A percentile compares a stretch with the other conserved stretches of the same genome.
Conservation (phyloP, 2,888 invertebrate genomes). For the Rhagonycha lutea region DNA sequence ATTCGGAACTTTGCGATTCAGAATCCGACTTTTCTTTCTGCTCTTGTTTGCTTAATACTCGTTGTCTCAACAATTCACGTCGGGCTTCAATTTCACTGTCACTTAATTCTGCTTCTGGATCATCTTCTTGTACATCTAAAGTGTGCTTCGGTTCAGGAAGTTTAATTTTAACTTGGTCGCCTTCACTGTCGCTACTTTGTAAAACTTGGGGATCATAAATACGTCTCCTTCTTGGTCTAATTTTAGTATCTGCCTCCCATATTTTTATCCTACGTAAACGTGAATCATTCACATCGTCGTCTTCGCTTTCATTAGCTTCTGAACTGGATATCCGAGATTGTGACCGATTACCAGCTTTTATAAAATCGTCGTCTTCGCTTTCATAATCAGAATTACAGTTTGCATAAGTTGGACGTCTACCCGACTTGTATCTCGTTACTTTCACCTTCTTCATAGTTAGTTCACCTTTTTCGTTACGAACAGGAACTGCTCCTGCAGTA, state of each 20-base stretch:
- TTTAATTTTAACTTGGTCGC: conserved; percentile 54
- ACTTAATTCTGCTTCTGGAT: conserved; percentile 81
- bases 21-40: conserved; percentile 72
- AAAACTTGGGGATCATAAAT: conserved; percentile 72
- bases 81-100: conserved; percentile 84
- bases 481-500: conserved; percentile 96
- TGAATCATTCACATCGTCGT: conserved; percentile 80
- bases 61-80: conserved; percentile 69
- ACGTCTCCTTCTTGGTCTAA: conserved; percentile 63
- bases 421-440: conserved; percentile 96
- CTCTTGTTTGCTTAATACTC: conserved; percentile 71
- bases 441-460: conserved; percentile 99
- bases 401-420: conserved; percentile 96
- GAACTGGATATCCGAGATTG: conserved; percentile 67
- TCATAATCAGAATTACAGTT: conserved; percentile 86
- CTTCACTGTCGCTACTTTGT: conserved; percentile 64
- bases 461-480: conserved; percentile 97
- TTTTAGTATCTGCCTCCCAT: conserved; percentile 57
- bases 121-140: conserved; percentile 51
- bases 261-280: conserved; percentile 73
- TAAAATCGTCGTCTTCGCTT: too few relatives aligned
- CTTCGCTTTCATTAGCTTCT: conserved; percentile 46
- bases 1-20: conserved; percentile 76
- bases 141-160: conserved; percentile 52
- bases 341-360: too few relatives aligned